These are phyloP conservation scores for Dermolepida albohirtum DNA, from an alignment of 2,888 invertebrate species.

Conservation along the genomic window DNA sequence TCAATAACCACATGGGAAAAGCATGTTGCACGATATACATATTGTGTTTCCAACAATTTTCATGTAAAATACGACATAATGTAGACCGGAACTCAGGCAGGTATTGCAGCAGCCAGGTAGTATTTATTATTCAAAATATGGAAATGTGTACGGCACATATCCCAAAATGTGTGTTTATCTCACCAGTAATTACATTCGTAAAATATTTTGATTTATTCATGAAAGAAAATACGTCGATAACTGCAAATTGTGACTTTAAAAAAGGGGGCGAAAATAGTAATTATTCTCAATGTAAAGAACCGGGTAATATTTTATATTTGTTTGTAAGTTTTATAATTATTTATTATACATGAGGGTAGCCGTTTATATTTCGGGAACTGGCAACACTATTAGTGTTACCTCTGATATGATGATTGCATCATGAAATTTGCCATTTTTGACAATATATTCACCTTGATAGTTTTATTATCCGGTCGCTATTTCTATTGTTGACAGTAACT, in stretches of 20 bases:
- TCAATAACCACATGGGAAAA: conserved; percentile 9
- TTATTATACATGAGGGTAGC: too few relatives aligned
- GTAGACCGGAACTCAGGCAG: conserved; percentile 20
- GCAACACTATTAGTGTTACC: too few relatives aligned
- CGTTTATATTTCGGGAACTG: too few relatives aligned
- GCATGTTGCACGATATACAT: conserved; percentile 24
- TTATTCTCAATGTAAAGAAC: conserved; percentile 8
- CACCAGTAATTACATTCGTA: conserved; percentile 23
- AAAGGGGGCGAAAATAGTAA: not conserved
- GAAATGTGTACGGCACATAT: conserved; percentile 20
- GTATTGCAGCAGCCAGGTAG: conserved; percentile 1
- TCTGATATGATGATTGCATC: too few relatives aligned
- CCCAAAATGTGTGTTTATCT: conserved; percentile 24
- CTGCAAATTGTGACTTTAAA: conserved; percentile 27
- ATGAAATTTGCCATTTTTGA: too few relatives aligned
- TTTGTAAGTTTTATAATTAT: not conserved
- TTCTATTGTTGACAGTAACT: too few relatives aligned
- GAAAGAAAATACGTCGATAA: conserved; percentile 27
- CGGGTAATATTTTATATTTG: conserved; percentile 2
- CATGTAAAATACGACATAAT: conserved; percentile 27
- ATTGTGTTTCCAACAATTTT: conserved; percentile 29
- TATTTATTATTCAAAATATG: conserved; percentile 36
- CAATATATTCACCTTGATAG: too few relatives aligned
- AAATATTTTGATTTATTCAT: conserved; percentile 37
- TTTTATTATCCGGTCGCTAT: too few relatives aligned